Base-by-base conservation (phyloP, 2,113 vertebrate species). In the Delphinus delphis region DNA sequence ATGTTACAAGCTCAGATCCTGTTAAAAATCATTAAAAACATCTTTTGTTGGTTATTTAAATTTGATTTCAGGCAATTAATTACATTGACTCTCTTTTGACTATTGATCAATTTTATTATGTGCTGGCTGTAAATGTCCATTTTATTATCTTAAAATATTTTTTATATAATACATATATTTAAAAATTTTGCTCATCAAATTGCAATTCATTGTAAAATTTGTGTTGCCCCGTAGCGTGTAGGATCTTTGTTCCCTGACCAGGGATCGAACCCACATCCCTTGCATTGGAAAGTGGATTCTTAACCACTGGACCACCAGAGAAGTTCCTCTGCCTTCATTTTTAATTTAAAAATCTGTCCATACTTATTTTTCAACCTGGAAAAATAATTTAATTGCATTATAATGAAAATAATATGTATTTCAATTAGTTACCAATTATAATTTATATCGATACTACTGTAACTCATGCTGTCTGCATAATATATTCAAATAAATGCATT, bases 381-480 rank as follows among this genome's bases (percentile, higher is more conserved):
- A 76, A 89, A 90, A 90, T 63, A 62, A 86, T 21, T 80, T 81
- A 90, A 74, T 62, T 85, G 62, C 33, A 90, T 77, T 82, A 90
- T 82, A 85, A 82, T 47, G 41, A 94, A 68, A 80, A 88, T 53
- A 87, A 68, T 55, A 82, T 71, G 31, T 41, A 55, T 82, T 93
- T 95, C 60, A 87, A 82, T 76, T 90, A 41, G n/a, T 86, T 70
- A 71, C 71, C 21, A 88, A 68, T 87, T 82, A 65, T 31, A 55
- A 88, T 82, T 71, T 96, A 73, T 44, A 47, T 55, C 55, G 53
- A 68, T 89, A 90, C 62, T 13, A 44, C 14, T 23, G 8, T 68
- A 86, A 79, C 44, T 38, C 26, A 86, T 36, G 33, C 67, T 82
- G 74, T 86, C 53, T 55, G 12, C 73, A 76, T 93, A 68, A 94